phyloP scores from a whole-genome alignment of 2,888 invertebrate genomes.

The Patella depressa region DNA sequence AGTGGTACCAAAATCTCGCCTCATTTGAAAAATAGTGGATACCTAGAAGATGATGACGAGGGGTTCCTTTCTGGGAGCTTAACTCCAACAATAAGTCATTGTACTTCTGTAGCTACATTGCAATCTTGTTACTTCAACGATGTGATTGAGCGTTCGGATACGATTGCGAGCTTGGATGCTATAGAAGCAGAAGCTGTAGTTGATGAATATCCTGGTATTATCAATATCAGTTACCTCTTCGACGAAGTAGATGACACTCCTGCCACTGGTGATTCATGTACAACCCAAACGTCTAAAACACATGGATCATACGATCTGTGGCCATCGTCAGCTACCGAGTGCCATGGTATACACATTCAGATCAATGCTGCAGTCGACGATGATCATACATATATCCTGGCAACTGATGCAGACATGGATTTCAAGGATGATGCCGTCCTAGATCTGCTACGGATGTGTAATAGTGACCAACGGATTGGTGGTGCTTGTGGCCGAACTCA shows the following conservation, averaged over 20 bases:
- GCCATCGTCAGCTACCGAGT: too few relatives aligned
- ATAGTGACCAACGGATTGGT: slow-evolving; percentile 45
- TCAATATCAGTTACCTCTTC: slow-evolving; percentile 20
- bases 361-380: slow-evolving; percentile 34
- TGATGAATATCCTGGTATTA: neutral
- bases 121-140: slow-evolving; percentile 17
- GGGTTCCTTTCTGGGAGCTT: slow-evolving; percentile 31
- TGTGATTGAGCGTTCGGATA: neutral
- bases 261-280: neutral
- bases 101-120: slow-evolving; percentile 27
- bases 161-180: slow-evolving; percentile 24
- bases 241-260: slow-evolving; percentile 16
- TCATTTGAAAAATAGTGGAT: neutral
- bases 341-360: neutral
- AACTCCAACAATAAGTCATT: slow-evolving; percentile 28
- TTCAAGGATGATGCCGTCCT: slow-evolving; percentile 47
- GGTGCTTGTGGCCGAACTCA: slow-evolving; percentile 55
- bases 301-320: too few relatives aligned
- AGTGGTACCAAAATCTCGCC: slow-evolving; percentile 8
- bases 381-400: slow-evolving; percentile 53
- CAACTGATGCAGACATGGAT: slow-evolving; percentile 58
- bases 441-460: slow-evolving; percentile 46
- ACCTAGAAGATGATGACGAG: slow-evolving; percentile 24
- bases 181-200: slow-evolving; percentile 11
- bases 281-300: too few relatives aligned